These are phyloP conservation scores for Incurvaria masculella DNA, from an alignment of 2,888 invertebrate genomes.

Conservation along the genomic window DNA sequence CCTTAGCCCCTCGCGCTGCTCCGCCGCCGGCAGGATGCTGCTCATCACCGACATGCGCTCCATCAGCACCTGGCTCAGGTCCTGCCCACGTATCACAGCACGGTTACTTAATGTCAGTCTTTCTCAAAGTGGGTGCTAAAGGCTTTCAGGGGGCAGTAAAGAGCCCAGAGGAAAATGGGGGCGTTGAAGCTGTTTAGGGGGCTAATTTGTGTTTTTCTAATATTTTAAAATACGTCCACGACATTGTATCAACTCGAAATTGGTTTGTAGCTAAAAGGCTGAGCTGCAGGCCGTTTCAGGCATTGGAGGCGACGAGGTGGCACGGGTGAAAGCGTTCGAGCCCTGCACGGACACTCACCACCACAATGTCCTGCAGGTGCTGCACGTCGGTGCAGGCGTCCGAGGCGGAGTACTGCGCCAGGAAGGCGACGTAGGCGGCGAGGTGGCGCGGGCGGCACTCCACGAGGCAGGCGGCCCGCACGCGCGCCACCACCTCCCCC, in stretches of 20 bases:
- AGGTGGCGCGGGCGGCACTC: conserved; percentile 84
- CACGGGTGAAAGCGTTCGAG: no score
- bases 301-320: not conserved
- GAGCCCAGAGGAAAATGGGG: no score
- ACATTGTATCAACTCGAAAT: no score
- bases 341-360: conserved; percentile 17
- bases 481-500: conserved; percentile 63
- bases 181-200: no score
- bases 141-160: no score
- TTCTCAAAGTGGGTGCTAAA: no score
- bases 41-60: conserved; percentile 85
- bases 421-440: conserved; percentile 80
- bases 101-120: not conserved
- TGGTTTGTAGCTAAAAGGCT: no score
- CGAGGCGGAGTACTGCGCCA: conserved; percentile 66
- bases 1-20: conserved; percentile 25
- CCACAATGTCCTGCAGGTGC: conserved; percentile 32
- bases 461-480: conserved; percentile 86
- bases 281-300: no score
- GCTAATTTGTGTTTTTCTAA: no score
- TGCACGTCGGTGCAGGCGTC: conserved; percentile 18
- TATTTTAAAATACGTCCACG: no score
- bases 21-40: conserved; percentile 67
- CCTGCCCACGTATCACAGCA: conserved; percentile 31
- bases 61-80: conserved; percentile 87